A percentile compares a stretch with the other conserved stretches of the same genome.
Conservation (phyloP, 2,113 vertebrate species). For the Gadus macrocephalus region DNA sequence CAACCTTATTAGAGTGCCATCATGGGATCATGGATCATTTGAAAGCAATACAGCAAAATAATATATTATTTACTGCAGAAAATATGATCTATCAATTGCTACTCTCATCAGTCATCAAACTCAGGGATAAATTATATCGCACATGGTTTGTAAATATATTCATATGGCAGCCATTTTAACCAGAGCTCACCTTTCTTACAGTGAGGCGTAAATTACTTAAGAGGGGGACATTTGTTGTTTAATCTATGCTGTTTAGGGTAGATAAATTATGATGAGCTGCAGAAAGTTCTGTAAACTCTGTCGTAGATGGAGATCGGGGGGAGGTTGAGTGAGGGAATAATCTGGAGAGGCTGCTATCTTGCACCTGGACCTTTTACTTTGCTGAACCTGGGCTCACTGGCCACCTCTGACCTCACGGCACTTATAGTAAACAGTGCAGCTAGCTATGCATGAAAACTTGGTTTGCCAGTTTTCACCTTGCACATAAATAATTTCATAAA, state of each 20-base stretch:
- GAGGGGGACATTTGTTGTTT: not conserved
- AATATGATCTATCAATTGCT: not conserved
- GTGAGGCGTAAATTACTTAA: not conserved
- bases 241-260: not conserved
- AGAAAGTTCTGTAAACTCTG: too few relatives aligned
- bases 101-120: not conserved
- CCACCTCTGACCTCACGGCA: too few relatives aligned
- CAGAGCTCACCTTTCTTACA: not conserved
- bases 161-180: not conserved
- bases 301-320: not conserved
- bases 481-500: too few relatives aligned
- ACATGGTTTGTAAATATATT: not conserved
- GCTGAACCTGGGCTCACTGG: too few relatives aligned
- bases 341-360: too few relatives aligned
- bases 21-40: not conserved
- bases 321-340: too few relatives aligned
- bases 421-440: too few relatives aligned
- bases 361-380: too few relatives aligned
- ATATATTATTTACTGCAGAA: not conserved
- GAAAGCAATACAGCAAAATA: conserved; percentile 16
- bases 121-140: not conserved
- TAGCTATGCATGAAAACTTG: too few relatives aligned
- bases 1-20: conserved; percentile 7
- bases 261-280: too few relatives aligned
- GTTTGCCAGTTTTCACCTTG: too few relatives aligned